Evolutionary conservation across 2,888 invertebrate species (phyloP), one percentile per base, ranked within the genome.

Genomic region (Eupithecia subfuscata): DNA sequence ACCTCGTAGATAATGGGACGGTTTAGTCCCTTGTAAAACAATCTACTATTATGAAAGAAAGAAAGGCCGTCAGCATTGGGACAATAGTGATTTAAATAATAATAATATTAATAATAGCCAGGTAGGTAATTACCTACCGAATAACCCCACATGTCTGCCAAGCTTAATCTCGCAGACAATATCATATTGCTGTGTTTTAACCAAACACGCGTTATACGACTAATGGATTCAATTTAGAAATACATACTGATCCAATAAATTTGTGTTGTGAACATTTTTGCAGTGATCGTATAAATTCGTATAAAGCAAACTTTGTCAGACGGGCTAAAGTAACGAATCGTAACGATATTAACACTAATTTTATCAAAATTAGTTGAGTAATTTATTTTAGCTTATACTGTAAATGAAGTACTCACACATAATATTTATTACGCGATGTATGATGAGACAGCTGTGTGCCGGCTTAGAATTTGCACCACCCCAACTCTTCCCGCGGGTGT

Each of bases 181-280:
- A 76, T 76, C 76, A 74, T n/a, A 71, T 74, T 74, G 69, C 74
- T 60, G 70, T 72, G 72, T 72, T 77, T 77, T 63, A 74, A 70
- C 56, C 25, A 60, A 22, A 68, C 72, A 70, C 75, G 77, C 52
- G 52, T 52, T 52, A n/a, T n/a, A 11, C 22, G 22, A 12, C 60
- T 60, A 25, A 79, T 80, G 75, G 78, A 77, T 77, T 78, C 75
- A 75, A 79, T 79, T 74, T 76, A 73, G 71, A 73, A 76, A 78
- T 78, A 79, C 74, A 73, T 65, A 79, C 76, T 71, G 60, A 60
- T 71, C 73, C 60, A 73, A 78, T 67, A 74, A 79, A 69, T 78
- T 76, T 75, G 68, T 75, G n/a, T 56, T 56, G 56, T 22, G 22
- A 12, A 60, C 4, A 25, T 25, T 0, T 25, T 60, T 1, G 9